Conservation (phyloP, 2,113 vertebrate species). For the Fregata magnificens region DNA sequence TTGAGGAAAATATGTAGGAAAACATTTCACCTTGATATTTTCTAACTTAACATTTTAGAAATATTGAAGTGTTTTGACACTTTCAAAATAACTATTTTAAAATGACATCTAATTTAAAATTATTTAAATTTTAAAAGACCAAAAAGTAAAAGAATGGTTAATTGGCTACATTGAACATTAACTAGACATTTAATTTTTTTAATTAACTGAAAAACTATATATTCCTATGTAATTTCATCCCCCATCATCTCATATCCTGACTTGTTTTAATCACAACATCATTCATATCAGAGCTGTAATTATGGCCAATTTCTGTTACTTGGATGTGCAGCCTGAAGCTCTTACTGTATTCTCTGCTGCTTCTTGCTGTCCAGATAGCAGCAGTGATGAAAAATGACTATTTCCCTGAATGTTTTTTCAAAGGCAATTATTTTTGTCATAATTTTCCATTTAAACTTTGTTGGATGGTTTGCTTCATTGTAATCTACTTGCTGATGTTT, state of each 20-base stretch:
- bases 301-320: background rate
- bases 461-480: background rate
- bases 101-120: background rate
- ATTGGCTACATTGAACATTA: background rate
- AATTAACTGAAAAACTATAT: background rate
- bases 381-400: background rate
- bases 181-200: background rate
- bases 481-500: background rate
- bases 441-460: background rate
- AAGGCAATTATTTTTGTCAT: background rate
- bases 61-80: background rate
- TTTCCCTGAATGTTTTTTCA: background rate
- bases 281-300: slow-evolving; percentile 6
- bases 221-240: background rate
- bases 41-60: background rate
- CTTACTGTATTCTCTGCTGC: background rate
- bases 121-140: background rate
- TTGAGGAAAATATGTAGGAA: background rate
- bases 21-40: background rate
- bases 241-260: background rate
- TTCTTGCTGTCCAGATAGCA: background rate
- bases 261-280: background rate
- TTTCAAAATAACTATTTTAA: background rate
- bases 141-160: background rate
- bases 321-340: background rate